Evolutionary conservation across 2,797 vertebrate genomes (phyloP).

Genomic region (Bufotes viridis): DNA sequence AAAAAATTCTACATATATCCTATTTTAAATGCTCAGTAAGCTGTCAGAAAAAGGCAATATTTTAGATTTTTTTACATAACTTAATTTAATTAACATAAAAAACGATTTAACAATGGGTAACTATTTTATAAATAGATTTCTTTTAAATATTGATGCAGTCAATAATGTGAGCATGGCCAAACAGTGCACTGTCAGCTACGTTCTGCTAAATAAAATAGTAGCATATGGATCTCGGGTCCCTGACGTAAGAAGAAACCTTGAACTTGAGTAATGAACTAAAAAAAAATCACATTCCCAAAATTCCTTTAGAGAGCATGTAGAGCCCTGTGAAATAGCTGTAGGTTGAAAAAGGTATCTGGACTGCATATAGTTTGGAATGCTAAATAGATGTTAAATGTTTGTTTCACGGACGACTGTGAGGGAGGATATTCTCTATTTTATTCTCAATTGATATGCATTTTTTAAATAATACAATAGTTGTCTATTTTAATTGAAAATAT

Average conservation of each 20-base stretch:
- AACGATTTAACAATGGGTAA: too few species aligned
- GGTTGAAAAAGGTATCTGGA: background rate
- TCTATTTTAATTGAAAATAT: background rate
- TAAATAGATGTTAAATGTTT: background rate
- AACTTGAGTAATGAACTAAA: background rate
- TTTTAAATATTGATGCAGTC: too few species aligned
- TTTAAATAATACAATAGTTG: background rate
- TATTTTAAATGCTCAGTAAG: too few species aligned
- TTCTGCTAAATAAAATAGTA: background rate
- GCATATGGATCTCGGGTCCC: background rate
- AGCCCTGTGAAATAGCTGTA: slow-evolving; percentile 1
- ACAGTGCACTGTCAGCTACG: background rate
- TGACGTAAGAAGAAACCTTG: background rate
- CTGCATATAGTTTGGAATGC: background rate
- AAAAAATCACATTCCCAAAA: background rate
- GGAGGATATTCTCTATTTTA: background rate
- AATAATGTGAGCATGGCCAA: background rate
- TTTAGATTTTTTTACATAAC: too few species aligned
- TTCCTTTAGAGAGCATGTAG: background rate
- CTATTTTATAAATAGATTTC: too few species aligned
- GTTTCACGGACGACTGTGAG: too few species aligned
- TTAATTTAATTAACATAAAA: too few species aligned
- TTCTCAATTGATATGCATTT: background rate
- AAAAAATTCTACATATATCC: too few species aligned
- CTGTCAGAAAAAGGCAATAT: too few species aligned